Base-by-base conservation (phyloP, 2,888 invertebrate species). In the Rhogogaster chlorosoma region DNA sequence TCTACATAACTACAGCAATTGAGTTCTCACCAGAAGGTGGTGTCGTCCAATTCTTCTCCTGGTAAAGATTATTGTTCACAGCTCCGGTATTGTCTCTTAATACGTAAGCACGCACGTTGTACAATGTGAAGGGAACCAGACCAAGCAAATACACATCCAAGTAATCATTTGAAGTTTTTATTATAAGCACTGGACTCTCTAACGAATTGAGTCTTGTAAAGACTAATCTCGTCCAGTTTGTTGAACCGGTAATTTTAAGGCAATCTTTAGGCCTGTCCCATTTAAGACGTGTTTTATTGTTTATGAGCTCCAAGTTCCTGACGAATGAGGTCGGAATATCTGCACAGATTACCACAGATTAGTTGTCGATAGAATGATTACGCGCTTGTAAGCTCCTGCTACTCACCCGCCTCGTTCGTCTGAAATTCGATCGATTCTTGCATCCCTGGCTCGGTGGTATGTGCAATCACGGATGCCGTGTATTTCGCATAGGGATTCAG, bases 221-320 rank as follows among this genome's bases (percentile, higher is more conserved):
- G 1, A 82, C 77, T 18, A 91, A 53, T 86, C 38, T 89, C 0
- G 87, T 61, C 5, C 53, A 73, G 5, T 0, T 2, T 5, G 90
- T 84, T 0, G 86, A 53, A 0, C 91, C 91, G 15, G 88, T 86
- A 53, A 90, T 89, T 2, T 83, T 87, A 1, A 83, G 84, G 36
- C 91, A 91, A 87, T 90, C 87, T 26, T 71, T 38, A 6, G 91
- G 90, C 0, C 36, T 38, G 5, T 85, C 36, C 91, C 91, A 91
- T 9, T 6, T 38, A 0, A 88, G 67, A n/a, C 26, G 64, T 15
- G 80, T 82, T 32, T 84, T 0, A 22, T 87, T 3, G 1, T 77
- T 2, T 15, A 18, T 9, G 0, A 87, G 4, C 29, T 18, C 84
- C 1, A 90, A 36, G 67, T 89, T 85, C 1, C 49, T 83, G 70